Evolutionary conservation across 1,140 invertebrate genomes (phyloP), one percentile per base, ranked within the genome.

Genomic region (Glossosoma conforme): DNA sequence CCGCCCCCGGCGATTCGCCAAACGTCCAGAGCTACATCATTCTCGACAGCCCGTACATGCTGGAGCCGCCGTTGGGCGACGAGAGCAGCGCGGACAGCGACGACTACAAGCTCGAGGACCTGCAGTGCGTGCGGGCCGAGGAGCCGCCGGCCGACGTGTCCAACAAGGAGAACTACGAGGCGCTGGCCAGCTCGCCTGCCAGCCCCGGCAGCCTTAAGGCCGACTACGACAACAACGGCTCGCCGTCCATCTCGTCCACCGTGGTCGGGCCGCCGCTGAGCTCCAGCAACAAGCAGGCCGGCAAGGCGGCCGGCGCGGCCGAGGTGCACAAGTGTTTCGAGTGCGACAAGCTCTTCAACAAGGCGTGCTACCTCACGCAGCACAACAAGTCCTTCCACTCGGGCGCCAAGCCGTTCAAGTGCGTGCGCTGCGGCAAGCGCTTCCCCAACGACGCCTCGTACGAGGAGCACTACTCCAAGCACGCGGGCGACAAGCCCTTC

Each of bases 381-480:
- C 91, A 93, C 71, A 89, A 89, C 67, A 91, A 91, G 66, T 89
- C 86, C 52, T 91, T 91, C 68, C 91, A 93, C 65, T 81, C 80
- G 28, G 90, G 89, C 32, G 86, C 86, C 57, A 91, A 89, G 63
- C 88, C 87, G 2, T 92, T 81, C 65, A 91, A 91, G 65, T 93
- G 91, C 61, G 71, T 77, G 44, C 78, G 84, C 42, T 93, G 91
- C 64, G 89, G 90, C 25, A 92, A 93, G 64, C 79, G 89, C 2
- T 93, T 90, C 69, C 77, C 80, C 2, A 75, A 77, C 52, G 80
- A 84, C 33, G 70, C 76, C 2, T 70, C 77, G 2, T 85, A 84
- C 61, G 77, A 79, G 17, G 81, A 84, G 44, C 89, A 93, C 62
- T 70, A 81, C 60, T 70, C 74, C 4, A 91, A 90, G 61, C 90